Evolutionary conservation across 1,140 invertebrate species (phyloP).

Genomic region (Lepidostoma basale): DNA sequence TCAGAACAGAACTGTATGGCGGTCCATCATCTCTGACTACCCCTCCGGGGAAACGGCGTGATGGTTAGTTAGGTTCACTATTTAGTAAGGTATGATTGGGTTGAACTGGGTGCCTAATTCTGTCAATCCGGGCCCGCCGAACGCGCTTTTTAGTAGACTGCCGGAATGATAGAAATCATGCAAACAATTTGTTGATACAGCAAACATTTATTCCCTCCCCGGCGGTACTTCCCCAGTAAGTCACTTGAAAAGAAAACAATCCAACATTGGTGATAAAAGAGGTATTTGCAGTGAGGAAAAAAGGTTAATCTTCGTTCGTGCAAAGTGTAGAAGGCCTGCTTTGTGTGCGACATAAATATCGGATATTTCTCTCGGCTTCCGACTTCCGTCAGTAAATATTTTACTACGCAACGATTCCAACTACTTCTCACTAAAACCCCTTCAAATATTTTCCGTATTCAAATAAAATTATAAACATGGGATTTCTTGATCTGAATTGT

Average conservation of each 20-base stretch:
- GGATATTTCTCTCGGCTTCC: background rate
- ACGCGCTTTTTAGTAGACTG: constrained; percentile 9
- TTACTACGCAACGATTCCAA: no score
- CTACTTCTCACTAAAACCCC: no score
- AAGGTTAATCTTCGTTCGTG: background rate
- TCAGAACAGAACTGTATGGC: no score
- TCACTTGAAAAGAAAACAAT: constrained; percentile 42
- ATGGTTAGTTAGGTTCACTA: no score
- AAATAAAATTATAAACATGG: no score
- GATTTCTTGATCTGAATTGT: no score
- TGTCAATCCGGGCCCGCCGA: background rate
- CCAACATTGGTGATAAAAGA: constrained; percentile 33
- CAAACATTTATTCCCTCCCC: constrained; percentile 32
- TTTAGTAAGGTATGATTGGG: no score
- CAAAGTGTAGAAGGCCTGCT: background rate
- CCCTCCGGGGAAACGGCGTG: no score
- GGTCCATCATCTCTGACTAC: no score
- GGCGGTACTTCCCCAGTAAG: constrained; percentile 37
- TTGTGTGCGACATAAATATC: background rate
- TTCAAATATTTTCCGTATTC: no score
- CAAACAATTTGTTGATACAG: constrained; percentile 43
- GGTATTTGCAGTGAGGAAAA: constrained; percentile 25
- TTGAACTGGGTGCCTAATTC: background rate
- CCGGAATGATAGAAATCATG: constrained; percentile 41
- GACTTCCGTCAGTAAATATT: no score